A percentile compares a stretch with the other conserved stretches of the same genome.
phyloP scores from a whole-genome alignment of 2,888 invertebrate species.

The Syrista parreyssii region DNA sequence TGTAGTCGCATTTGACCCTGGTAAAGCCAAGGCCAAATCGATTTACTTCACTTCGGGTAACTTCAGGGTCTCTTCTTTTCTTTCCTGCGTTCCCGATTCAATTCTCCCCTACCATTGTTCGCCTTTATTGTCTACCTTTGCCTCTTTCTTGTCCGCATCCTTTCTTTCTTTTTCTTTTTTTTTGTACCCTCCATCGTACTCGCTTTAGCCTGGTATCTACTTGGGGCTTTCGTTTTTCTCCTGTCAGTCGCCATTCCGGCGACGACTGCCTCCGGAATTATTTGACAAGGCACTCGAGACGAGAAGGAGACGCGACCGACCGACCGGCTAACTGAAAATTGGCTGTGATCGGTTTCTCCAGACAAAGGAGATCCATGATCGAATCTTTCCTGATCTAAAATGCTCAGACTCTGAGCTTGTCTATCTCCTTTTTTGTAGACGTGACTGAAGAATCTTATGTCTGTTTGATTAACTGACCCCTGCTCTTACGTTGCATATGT shows the following conservation, averaged over 20 bases:
- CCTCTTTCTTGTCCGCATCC: constrained; percentile 4
- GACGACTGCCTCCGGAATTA: not conserved
- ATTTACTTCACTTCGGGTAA: not conserved
- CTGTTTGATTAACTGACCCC: constrained; percentile 17
- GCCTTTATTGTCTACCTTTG: not conserved
- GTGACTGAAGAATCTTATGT: no score
- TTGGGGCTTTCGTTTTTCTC: not conserved
- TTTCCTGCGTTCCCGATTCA: not conserved
- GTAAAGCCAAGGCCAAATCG: not conserved
- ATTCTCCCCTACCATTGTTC: not conserved
- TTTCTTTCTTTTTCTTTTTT: constrained; percentile 4
- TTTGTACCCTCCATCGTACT: not conserved
- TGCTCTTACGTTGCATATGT: constrained; percentile 7
- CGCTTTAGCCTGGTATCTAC: not conserved
- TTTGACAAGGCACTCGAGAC: not conserved
- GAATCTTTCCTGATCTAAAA: constrained; percentile 19
- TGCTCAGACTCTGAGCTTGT: not conserved
- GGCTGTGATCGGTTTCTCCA: not conserved
- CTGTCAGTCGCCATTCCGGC: not conserved
- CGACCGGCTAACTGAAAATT: not conserved
- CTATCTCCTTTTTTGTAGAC: not conserved
- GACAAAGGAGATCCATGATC: not conserved
- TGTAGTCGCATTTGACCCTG: not conserved
- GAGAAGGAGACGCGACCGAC: not conserved
- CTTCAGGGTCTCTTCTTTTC: not conserved